phyloP scores from a whole-genome alignment of 2,888 invertebrate species.

The Odontomyia ornata region DNA sequence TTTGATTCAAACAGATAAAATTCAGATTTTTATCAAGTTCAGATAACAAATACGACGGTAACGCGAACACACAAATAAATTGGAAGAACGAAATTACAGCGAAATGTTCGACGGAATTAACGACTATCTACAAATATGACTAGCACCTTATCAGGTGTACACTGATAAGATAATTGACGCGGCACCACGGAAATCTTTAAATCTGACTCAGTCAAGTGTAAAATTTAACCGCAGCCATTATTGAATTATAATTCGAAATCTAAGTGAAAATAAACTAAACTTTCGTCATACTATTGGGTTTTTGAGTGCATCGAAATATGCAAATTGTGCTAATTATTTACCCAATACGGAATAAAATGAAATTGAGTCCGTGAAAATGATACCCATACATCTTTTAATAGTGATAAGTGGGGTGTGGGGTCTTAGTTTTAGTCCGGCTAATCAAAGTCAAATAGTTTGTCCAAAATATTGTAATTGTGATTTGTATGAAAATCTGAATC shows the following conservation, averaged over 20 bases:
- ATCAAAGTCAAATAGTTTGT: constrained; percentile 52
- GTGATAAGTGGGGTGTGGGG: constrained; percentile 9
- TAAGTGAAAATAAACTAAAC: too few relatives aligned
- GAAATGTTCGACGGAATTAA: background rate
- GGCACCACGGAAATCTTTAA: background rate
- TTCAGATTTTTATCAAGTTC: background rate
- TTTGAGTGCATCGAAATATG: constrained; percentile 7
- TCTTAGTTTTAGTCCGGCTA: background rate
- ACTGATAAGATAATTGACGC: constrained; percentile 20
- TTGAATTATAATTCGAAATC: too few relatives aligned
- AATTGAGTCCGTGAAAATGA: constrained; percentile 18
- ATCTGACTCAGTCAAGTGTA: constrained; percentile 19
- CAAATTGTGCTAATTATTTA: background rate
- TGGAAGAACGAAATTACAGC: background rate
- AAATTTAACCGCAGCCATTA: background rate
- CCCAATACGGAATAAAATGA: background rate
- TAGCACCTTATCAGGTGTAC: constrained; percentile 21
- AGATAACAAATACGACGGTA: background rate
- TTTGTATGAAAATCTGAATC: constrained; percentile 57
- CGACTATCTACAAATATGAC: background rate
- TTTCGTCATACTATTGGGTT: too few relatives aligned
- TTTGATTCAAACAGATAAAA: background rate
- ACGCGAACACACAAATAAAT: background rate
- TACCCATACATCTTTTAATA: background rate
- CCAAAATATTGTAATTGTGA: constrained; percentile 60